Conservation (phyloP, 2,797 vertebrate species). For the Pseudocheirus occidentalis region DNA sequence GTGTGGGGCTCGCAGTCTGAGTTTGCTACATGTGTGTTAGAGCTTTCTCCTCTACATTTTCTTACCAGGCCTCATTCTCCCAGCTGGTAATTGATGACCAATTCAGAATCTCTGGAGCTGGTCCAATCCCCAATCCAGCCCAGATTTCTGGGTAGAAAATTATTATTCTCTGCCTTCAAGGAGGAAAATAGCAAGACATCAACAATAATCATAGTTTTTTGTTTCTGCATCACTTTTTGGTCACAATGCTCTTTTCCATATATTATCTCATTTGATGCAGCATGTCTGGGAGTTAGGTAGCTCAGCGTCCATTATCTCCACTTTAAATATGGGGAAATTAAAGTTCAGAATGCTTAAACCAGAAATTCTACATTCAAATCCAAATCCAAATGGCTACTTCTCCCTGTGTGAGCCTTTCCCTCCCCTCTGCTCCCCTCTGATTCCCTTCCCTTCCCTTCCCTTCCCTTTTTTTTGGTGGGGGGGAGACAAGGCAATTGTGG, state of each 20-base stretch:
- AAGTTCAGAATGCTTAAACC: neutral
- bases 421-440: too few relatives aligned
- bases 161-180: neutral
- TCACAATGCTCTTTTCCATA: neutral
- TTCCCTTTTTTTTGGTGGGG: neutral
- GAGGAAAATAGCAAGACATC: neutral
- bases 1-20: neutral
- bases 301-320: neutral
- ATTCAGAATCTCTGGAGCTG: neutral
- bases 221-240: neutral
- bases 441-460: too few relatives aligned
- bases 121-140: neutral
- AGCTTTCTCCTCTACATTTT: neutral
- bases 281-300: neutral
- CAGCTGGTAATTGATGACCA: conserved; percentile 6
- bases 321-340: neutral
- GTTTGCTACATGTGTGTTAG: neutral
- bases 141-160: neutral
- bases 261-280: neutral
- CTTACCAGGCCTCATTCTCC: neutral
- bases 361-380: neutral
- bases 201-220: neutral
- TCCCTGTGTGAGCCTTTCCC: neutral
- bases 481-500: neutral
- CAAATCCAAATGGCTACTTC: neutral